A percentile compares a stretch with the other conserved stretches of the same genome.
Conservation (phyloP, 2,113 vertebrate species). For the Oriolus oriolus region DNA sequence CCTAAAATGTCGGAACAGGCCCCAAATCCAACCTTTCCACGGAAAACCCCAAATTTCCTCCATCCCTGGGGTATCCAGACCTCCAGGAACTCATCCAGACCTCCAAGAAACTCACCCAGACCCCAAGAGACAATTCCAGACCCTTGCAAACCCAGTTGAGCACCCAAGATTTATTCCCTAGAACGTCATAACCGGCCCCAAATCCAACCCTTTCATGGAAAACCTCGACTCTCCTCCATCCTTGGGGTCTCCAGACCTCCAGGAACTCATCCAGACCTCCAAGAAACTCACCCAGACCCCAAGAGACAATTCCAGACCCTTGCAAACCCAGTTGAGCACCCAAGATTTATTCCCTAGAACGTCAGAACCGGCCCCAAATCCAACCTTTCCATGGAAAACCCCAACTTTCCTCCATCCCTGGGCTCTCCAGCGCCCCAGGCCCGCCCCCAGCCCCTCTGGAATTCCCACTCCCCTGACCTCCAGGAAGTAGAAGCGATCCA, state of each 20-base stretch:
- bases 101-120: neutral
- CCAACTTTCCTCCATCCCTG: neutral
- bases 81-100: neutral
- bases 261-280: neutral
- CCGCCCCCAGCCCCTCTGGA: no score
- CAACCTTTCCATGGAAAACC: neutral
- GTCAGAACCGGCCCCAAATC: neutral
- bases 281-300: neutral
- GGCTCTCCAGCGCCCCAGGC: neutral
- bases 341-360: neutral
- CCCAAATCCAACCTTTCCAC: no score
- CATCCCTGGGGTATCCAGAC: neutral
- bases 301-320: no score
- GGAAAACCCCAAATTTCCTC: neutral
- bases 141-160: rapidly evolving
- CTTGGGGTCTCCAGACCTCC: neutral
- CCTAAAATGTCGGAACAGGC: no score
- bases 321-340: rapidly evolving
- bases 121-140: neutral
- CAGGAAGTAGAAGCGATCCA: slow-evolving; percentile 91
- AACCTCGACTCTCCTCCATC: neutral
- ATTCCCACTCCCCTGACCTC: slow-evolving; percentile 69
- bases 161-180: neutral
- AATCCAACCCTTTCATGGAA: neutral
- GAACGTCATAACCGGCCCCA: rapidly evolving